Conservation (phyloP, 2,113 vertebrate species). For the Pedionomus torquatus region DNA sequence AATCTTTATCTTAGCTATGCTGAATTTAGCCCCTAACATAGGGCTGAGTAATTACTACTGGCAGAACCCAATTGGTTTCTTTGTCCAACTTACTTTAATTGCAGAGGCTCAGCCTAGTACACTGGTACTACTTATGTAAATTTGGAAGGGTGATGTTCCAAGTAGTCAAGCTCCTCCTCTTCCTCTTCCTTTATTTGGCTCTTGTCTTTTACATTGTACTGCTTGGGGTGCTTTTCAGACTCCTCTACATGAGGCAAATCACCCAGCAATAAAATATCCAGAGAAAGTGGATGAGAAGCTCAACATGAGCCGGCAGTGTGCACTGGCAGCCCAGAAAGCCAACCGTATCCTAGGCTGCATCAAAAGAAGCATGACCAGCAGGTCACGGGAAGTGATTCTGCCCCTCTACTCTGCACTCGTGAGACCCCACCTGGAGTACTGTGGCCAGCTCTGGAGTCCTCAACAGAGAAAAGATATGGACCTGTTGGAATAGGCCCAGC, state of each 20-base stretch:
- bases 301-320: no score
- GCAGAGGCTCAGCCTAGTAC: neutral
- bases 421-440: no score
- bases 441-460: no score
- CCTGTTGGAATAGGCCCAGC: no score
- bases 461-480: no score
- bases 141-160: neutral
- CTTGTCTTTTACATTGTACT: neutral
- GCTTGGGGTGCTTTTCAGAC: neutral
- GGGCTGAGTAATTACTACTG: neutral
- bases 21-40: neutral
- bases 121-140: rapidly evolving
- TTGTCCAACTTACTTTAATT: neutral
- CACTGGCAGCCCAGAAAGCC: no score
- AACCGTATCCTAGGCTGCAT: no score
- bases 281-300: no score
- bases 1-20: neutral
- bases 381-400: no score
- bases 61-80: neutral
- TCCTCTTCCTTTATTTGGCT: neutral
- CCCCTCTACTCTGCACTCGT: no score
- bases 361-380: no score
- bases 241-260: neutral
- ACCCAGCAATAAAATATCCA: neutral
- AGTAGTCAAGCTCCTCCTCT: rapidly evolving